Base-by-base conservation (phyloP, 1,140 invertebrate genomes). In the Trypoxylus dichotomus region DNA sequence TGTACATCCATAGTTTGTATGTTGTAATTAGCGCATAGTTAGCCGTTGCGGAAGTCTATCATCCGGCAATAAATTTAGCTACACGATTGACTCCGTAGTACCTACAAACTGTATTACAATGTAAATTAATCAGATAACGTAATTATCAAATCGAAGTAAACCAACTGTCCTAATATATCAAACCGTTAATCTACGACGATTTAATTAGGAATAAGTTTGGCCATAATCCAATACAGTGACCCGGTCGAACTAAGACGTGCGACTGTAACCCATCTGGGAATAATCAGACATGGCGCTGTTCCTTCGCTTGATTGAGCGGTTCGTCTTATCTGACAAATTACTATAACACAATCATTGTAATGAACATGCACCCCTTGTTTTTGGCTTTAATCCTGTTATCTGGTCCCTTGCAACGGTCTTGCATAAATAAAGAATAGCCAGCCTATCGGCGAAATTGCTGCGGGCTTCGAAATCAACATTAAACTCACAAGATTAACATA, bases 291-390 rank as follows among this genome's bases (percentile, higher is more conserved):
- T 41, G 19, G 71, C 27, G 19, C 19, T 54, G 7, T 25, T 25
- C 42, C 25, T 19, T 15, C 24, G 42, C 6, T 54, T 75, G 74
- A 75, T 75, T 75, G 74, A 75, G 42, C 24, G 41, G 37, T 54
- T 75, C 74, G 74, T 75, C 74, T 75, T 75, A 75, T 75, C 74
- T 75, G 37, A 75, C 74, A 75, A 75, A 75, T 75, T 75, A 54
- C 37, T 75, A 42, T 75, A 43, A 54, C 74, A 75, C 74, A 75
- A 75, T 75, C 74, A 25, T 54, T 54, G 74, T 75, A 75, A 75
- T 54, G 74, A 75, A 75, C 74, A 75, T 75, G 74, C 74, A 75
- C 74, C 74, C 74, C 42, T 42, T 19, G 25, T 75, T 42, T 75
- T 54, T 47, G 15, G 21, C 25, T n/a, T 6, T 75, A 75, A 75